A percentile compares a stretch with the other conserved stretches of the same genome.
Evolutionary conservation across 2,888 invertebrate species (phyloP).

Genomic region (Gastracanthus pulcherrimus): DNA sequence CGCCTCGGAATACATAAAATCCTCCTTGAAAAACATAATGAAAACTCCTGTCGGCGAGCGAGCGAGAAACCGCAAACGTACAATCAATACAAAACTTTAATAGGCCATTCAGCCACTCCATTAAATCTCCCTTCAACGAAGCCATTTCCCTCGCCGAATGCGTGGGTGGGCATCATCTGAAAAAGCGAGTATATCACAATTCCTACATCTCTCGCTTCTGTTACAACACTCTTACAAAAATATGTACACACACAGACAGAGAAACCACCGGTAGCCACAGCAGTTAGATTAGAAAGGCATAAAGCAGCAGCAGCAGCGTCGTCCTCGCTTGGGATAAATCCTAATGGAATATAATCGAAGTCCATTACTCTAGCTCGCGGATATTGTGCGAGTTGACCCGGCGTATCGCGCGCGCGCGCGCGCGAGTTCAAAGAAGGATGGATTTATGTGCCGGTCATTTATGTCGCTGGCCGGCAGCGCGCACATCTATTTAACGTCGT

Average conservation of each 20-base stretch:
- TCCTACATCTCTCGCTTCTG: background rate
- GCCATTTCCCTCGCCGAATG: background rate
- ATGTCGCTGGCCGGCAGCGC: slow-evolving; percentile 70
- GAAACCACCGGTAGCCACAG: too few relatives aligned
- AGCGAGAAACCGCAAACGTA: too few relatives aligned
- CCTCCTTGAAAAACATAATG: too few relatives aligned
- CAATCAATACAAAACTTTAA: slow-evolving; percentile 6
- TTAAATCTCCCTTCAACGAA: background rate
- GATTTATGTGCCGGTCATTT: slow-evolving; percentile 72
- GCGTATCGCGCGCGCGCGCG: background rate
- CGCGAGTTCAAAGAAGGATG: slow-evolving; percentile 60
- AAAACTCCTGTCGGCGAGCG: too few relatives aligned
- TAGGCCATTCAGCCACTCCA: slow-evolving; percentile 22
- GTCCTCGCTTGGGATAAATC: too few relatives aligned
- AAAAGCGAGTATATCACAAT: background rate
- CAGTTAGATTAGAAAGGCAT: too few relatives aligned
- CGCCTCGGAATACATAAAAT: background rate
- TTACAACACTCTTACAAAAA: background rate
- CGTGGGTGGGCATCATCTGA: background rate
- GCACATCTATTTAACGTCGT: slow-evolving; percentile 73
- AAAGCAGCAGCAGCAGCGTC: too few relatives aligned
- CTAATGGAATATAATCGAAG: background rate
- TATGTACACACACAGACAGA: background rate
- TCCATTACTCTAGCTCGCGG: too few relatives aligned
- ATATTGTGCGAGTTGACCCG: too few relatives aligned